phyloP scores from a whole-genome alignment of 2,888 invertebrate genomes.

The Himalopsyche japonica region DNA sequence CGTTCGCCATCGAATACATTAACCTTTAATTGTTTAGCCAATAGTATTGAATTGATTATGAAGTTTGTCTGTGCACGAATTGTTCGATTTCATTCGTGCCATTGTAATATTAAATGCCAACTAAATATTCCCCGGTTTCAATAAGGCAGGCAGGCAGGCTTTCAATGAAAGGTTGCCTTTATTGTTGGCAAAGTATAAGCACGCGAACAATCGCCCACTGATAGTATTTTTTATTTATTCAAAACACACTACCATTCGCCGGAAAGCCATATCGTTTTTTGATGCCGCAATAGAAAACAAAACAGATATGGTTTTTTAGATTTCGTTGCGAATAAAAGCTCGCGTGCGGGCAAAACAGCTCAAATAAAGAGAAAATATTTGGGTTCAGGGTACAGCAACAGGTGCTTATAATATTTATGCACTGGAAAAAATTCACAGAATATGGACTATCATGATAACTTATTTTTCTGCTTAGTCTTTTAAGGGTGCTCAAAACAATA shows the following conservation, averaged over 20 bases:
- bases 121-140: not conserved
- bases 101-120: not conserved
- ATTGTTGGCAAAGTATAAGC: not conserved
- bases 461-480: not conserved
- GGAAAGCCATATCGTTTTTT: constrained; percentile 18
- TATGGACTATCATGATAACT: not conserved
- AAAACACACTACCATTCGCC: constrained; percentile 15
- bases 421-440: not conserved
- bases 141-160: not conserved
- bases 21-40: too few relatives aligned
- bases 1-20: too few relatives aligned
- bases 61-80: not conserved
- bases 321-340: constrained; percentile 29
- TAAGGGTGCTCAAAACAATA: not conserved
- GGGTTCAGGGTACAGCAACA: not conserved
- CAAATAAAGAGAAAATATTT: constrained; percentile 3
- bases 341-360: constrained; percentile 14
- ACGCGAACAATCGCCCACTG: constrained; percentile 3
- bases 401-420: not conserved
- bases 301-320: constrained; percentile 22
- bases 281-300: constrained; percentile 22
- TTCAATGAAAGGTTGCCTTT: not conserved
- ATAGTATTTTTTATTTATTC: constrained; percentile 7
- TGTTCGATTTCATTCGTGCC: not conserved
- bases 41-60: not conserved